These are phyloP conservation scores for Ceratothoa steindachneri DNA, from an alignment of 2,888 invertebrate species.

Conservation along the genomic window DNA sequence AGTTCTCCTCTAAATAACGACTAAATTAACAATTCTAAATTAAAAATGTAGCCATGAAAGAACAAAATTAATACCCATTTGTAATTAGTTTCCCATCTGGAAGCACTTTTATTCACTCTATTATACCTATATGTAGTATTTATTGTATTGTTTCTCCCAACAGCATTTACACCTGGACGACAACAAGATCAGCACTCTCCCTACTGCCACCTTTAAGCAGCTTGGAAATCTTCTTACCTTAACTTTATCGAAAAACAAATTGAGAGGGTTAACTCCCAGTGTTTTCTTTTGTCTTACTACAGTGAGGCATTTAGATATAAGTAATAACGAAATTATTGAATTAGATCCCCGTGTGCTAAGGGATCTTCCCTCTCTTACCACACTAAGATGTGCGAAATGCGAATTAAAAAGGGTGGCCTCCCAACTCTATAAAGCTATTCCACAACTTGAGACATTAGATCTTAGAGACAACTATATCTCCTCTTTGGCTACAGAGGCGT, in stretches of 20 bases:
- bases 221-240: constrained; percentile 64
- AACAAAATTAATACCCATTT: no score
- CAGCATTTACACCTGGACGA: constrained; percentile 63
- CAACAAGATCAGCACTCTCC: constrained; percentile 69
- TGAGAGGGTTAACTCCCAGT: constrained; percentile 52
- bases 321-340: constrained; percentile 68
- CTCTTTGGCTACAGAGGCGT: constrained; percentile 33
- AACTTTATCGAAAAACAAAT: constrained; percentile 50
- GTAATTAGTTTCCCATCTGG: no score
- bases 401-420: constrained; percentile 69
- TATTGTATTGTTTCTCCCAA: neutral
- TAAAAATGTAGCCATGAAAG: no score
- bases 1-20: no score
- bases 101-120: no score
- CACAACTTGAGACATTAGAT: constrained; percentile 48
- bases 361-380: constrained; percentile 62
- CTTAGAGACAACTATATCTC: constrained; percentile 47
- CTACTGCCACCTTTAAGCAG: constrained; percentile 71
- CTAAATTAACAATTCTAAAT: no score
- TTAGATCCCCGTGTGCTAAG: constrained; percentile 66
- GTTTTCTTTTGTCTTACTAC: constrained; percentile 70
- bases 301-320: constrained; percentile 68
- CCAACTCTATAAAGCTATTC: constrained; percentile 63
- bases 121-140: no score
- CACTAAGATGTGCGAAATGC: constrained; percentile 70